These are phyloP conservation scores for Acanthosoma haemorrhoidale DNA, from an alignment of 2,888 invertebrate genomes.

Conservation along the genomic window DNA sequence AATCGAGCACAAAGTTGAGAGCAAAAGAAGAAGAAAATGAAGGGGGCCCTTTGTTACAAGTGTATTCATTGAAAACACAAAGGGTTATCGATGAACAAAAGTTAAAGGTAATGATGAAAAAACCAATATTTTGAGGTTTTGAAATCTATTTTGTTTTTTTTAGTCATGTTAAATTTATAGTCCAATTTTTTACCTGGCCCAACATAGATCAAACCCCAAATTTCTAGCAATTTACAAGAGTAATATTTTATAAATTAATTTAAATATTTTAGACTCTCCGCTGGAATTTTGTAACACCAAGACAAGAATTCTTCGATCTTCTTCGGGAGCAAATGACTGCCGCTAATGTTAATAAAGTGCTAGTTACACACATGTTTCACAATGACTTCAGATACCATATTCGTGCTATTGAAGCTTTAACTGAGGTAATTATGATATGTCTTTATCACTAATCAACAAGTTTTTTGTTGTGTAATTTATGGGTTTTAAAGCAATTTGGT, in stretches of 20 bases:
- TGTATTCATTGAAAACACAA: conserved; percentile 85
- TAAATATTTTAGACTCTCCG: background rate
- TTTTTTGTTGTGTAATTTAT: background rate
- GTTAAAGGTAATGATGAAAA: conserved; percentile 72
- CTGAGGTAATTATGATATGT: conserved; percentile 52
- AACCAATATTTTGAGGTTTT: too few species aligned
- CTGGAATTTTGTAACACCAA: conserved; percentile 91
- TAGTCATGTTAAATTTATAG: too few species aligned
- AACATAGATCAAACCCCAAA: too few species aligned
- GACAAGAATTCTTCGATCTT: conserved; percentile 89
- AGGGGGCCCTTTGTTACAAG: conserved; percentile 67
- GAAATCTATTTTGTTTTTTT: too few species aligned
- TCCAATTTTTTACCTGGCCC: too few species aligned
- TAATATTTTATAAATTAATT: background rate
- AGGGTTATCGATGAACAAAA: conserved; percentile 90
- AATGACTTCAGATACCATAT: conserved; percentile 90
- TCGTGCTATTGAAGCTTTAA: conserved; percentile 86
- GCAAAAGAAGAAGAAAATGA: conserved; percentile 86
- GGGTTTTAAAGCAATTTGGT: too few species aligned
- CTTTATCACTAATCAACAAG: background rate
- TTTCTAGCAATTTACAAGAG: too few species aligned
- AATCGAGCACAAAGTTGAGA: background rate
- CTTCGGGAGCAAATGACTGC: conserved; percentile 83
- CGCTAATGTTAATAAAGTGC: conserved; percentile 79
- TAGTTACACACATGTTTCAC: conserved; percentile 90